phyloP scores from a whole-genome alignment of 2,888 invertebrate genomes.

The Lithophane socia region DNA sequence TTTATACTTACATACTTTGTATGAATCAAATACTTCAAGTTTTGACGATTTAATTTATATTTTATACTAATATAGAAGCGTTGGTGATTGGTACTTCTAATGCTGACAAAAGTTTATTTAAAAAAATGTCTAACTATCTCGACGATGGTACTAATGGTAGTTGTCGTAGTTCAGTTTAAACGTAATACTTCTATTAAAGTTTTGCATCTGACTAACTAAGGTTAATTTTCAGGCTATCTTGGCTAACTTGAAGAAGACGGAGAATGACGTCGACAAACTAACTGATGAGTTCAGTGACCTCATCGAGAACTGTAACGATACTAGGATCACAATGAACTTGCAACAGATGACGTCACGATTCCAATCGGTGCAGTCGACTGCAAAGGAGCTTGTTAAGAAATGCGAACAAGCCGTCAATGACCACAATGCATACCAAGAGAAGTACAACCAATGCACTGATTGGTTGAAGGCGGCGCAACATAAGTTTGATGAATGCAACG shows the following conservation, averaged over 20 bases:
- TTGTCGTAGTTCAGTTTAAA: constrained; percentile 87
- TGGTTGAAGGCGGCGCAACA: constrained; percentile 95
- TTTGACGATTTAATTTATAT: constrained; percentile 62
- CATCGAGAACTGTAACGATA: constrained; percentile 96
- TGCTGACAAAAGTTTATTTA: constrained; percentile 60
- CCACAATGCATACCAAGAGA: constrained; percentile 94
- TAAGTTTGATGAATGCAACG: constrained; percentile 92
- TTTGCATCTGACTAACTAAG: constrained; percentile 33
- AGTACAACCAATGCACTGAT: constrained; percentile 95
- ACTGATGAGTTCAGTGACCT: constrained; percentile 96
- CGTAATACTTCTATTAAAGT: constrained; percentile 45
- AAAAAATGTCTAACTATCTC: constrained; percentile 55
- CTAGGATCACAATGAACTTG: constrained; percentile 95
- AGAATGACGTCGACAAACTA: constrained; percentile 96
- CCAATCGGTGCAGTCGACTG: constrained; percentile 96
- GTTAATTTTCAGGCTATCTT: constrained; percentile 92
- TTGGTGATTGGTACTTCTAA: constrained; percentile 75
- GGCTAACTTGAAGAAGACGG: constrained; percentile 95
- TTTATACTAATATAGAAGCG: constrained; percentile 74
- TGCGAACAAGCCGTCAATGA: constrained; percentile 97
- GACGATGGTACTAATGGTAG: constrained; percentile 83
- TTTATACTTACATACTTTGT: constrained; percentile 55
- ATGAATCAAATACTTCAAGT: constrained; percentile 57
- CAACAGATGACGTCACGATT: constrained; percentile 97
- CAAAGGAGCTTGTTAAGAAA: constrained; percentile 97